Conservation (phyloP, 2,113 vertebrate genomes). For the Melospiza melodia region DNA sequence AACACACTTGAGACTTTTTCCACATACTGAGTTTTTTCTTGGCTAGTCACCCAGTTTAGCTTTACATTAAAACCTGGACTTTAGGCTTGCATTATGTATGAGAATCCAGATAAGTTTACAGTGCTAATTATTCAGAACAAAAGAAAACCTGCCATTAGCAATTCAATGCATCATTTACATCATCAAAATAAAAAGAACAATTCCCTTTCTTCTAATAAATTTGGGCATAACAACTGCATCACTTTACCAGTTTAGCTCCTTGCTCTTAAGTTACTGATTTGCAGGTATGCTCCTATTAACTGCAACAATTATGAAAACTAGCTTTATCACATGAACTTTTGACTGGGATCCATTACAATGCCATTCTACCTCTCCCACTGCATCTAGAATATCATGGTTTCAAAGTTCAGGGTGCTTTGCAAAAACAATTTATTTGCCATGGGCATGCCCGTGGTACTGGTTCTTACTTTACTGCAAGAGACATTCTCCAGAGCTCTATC, state of each 20-base stretch:
- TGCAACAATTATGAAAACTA: constrained; percentile 34
- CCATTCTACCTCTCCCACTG: background rate
- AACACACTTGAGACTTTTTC: constrained; percentile 53
- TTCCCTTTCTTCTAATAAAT: constrained; percentile 14
- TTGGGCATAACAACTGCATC: background rate
- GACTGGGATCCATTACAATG: constrained; percentile 52
- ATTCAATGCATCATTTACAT: constrained; percentile 73
- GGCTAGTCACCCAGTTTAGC: constrained; percentile 15
- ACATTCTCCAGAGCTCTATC: background rate
- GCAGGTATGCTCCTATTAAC: background rate
- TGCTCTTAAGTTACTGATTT: background rate
- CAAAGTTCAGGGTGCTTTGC: constrained; percentile 48
- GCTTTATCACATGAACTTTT: constrained; percentile 42
- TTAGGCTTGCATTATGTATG: constrained; percentile 77
- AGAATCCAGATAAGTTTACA: constrained; percentile 76
- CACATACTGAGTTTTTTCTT: constrained; percentile 39
- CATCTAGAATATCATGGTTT: constrained; percentile 24
- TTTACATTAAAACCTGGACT: constrained; percentile 39
- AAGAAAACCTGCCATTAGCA: constrained; percentile 77
- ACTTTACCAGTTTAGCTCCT: background rate
- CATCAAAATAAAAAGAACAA: background rate
- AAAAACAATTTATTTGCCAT: background rate
- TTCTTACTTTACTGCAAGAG: background rate
- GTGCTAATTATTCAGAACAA: constrained; percentile 66
- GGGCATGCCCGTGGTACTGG: background rate